phyloP scores from a whole-genome alignment of 2,888 invertebrate species.

The Arrhopalites spinosus region DNA sequence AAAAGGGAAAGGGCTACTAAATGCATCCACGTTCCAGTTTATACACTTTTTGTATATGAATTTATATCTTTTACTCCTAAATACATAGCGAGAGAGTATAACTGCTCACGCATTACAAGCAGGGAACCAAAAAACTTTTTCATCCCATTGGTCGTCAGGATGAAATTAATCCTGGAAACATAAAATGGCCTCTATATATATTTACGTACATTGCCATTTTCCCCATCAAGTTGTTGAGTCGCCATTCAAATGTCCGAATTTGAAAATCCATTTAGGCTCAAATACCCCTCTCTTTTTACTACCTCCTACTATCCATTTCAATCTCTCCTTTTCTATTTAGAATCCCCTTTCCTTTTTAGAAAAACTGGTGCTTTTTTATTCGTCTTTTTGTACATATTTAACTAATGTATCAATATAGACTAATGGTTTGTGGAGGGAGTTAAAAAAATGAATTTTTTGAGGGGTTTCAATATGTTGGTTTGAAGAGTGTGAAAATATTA shows the following conservation, averaged over 20 bases:
- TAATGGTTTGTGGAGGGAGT: no score
- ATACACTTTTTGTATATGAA: background rate
- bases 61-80: background rate
- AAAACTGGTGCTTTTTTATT: no score
- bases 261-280: slow-evolving; percentile 39
- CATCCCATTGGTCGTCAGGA: slow-evolving; percentile 45
- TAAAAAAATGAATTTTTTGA: no score
- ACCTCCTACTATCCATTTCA: no score
- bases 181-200: slow-evolving; percentile 42
- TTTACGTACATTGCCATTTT: background rate
- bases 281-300: background rate
- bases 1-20: background rate
- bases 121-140: slow-evolving; percentile 41
- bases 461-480: no score
- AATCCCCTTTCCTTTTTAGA: no score
- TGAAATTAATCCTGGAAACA: slow-evolving; percentile 45
- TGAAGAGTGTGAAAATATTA: no score
- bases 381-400: no score
- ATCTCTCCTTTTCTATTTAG: no score
- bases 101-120: slow-evolving; percentile 3
- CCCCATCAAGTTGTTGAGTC: slow-evolving; percentile 12
- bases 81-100: background rate
- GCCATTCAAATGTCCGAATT: slow-evolving; percentile 40
- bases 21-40: no score
- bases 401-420: no score